A percentile compares a stretch with the other conserved stretches of the same genome.
phyloP scores from a whole-genome alignment of 2,888 invertebrate genomes.

The Phalera bucephala region DNA sequence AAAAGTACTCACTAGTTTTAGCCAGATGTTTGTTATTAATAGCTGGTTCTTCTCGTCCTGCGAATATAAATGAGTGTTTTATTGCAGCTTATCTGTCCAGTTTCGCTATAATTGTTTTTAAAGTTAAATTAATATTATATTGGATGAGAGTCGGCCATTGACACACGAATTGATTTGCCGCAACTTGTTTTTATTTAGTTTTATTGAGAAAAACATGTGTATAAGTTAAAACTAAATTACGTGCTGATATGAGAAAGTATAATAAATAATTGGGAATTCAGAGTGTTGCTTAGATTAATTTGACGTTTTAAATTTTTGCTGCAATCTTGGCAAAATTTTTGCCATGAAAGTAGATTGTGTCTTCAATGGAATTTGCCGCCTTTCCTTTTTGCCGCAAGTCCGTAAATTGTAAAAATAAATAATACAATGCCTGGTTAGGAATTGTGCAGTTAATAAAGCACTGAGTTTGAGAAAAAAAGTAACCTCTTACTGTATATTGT shows the following conservation, averaged over 20 bases:
- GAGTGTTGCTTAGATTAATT: not conserved
- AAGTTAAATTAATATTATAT: conserved; percentile 23
- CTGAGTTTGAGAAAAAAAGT: too few species aligned
- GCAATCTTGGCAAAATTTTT: not conserved
- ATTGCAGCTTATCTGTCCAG: conserved; percentile 15
- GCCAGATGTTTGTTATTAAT: conserved; percentile 98
- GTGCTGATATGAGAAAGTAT: not conserved
- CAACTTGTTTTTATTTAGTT: conserved; percentile 23
- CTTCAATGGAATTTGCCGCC: too few species aligned
- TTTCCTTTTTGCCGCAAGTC: too few species aligned
- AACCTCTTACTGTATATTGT: too few species aligned
- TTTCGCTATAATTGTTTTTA: conserved; percentile 14
- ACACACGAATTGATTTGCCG: conserved; percentile 21
- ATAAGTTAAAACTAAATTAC: not conserved
- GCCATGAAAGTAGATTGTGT: not conserved
- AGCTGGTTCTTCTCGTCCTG: conserved; percentile 99
- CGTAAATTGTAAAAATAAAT: too few species aligned
- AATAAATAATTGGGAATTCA: conserved; percentile 1
- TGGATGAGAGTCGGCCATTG: conserved; percentile 22
- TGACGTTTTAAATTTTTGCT: not conserved
- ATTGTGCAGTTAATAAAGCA: too few species aligned
- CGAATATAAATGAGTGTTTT: conserved; percentile 54
- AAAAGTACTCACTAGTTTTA: conserved; percentile 92
- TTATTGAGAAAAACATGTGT: conserved; percentile 20
- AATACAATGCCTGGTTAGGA: too few species aligned